A percentile compares a stretch with the other conserved stretches of the same genome.
Conservation (phyloP, 2,113 vertebrate genomes). For the Chlamydotis undulata region DNA sequence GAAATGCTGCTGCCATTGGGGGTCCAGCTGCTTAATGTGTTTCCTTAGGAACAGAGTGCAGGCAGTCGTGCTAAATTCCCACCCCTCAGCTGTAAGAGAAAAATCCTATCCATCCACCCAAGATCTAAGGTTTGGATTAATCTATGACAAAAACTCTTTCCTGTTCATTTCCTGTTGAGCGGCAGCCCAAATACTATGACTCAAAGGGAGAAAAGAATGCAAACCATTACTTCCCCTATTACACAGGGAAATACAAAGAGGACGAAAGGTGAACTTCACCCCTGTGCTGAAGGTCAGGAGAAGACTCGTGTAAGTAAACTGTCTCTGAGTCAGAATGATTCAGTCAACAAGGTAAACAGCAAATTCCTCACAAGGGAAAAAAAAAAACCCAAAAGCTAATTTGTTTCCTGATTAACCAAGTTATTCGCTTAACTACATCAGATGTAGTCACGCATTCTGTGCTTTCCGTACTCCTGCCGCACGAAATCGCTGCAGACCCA, state of each 20-base stretch:
- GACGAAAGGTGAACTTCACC: constrained; percentile 54
- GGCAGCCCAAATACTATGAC: background rate
- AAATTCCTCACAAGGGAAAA: background rate
- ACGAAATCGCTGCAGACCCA: background rate
- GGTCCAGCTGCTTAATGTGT: background rate
- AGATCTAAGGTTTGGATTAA: constrained; percentile 9
- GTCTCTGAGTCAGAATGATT: constrained; percentile 11
- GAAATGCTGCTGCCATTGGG: background rate
- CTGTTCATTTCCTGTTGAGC: constrained; percentile 49
- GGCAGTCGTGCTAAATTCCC: background rate
- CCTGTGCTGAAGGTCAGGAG: background rate
- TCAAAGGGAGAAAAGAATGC: constrained; percentile 42
- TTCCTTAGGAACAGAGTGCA: background rate
- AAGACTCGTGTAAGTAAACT: background rate
- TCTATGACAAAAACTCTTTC: constrained; percentile 28
- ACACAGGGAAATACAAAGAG: background rate
- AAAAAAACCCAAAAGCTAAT: background rate
- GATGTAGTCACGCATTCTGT: constrained; percentile 9
- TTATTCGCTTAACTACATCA: background rate
- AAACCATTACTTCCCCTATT: constrained; percentile 4
- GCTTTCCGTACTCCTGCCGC: background rate
- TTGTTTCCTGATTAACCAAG: background rate
- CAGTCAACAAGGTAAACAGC: constrained; percentile 36
- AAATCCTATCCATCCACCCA: background rate
- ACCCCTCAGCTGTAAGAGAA: background rate